Evolutionary conservation across 2,888 invertebrate genomes (phyloP).

Genomic region (Embidobia sp.): DNA sequence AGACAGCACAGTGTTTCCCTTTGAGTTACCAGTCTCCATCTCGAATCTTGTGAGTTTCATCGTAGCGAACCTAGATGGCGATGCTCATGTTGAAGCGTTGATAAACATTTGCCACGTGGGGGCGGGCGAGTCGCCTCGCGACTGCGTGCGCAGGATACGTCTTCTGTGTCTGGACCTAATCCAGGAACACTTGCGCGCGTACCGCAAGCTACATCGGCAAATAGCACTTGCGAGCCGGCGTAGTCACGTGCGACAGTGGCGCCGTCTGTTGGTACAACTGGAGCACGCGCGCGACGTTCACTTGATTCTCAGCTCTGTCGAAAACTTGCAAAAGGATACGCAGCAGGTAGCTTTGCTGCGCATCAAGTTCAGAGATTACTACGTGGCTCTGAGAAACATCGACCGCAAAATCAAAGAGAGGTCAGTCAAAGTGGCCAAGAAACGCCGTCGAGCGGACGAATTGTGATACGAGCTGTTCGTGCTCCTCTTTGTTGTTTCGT

Average conservation of each 20-base stretch:
- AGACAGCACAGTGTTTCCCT: slow-evolving; percentile 88
- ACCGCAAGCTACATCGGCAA: slow-evolving; percentile 73
- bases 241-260: slow-evolving; percentile 20
- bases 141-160: slow-evolving; percentile 76
- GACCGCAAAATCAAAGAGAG: slow-evolving; percentile 10
- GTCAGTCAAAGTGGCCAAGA: background rate
- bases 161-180: slow-evolving; percentile 77
- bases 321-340: slow-evolving; percentile 70
- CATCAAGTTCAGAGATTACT: slow-evolving; percentile 68
- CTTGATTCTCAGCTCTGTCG: slow-evolving; percentile 72
- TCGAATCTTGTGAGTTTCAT: slow-evolving; percentile 88
- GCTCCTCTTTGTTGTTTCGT: slow-evolving; percentile 21
- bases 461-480: slow-evolving; percentile 73
- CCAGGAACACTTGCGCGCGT: slow-evolving; percentile 72
- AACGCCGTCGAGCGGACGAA: slow-evolving; percentile 68
- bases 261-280: slow-evolving; percentile 74
- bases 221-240: slow-evolving; percentile 12
- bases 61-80: slow-evolving; percentile 85
- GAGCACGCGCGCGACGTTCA: slow-evolving; percentile 76
- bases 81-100: slow-evolving; percentile 77
- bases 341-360: slow-evolving; percentile 69
- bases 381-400: slow-evolving; percentile 44
- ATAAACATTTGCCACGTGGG: slow-evolving; percentile 76
- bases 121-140: slow-evolving; percentile 72
- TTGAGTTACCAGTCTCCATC: slow-evolving; percentile 84